These are phyloP conservation scores for Orius insidiosus DNA, from an alignment of 1,140 invertebrate genomes.

Conservation along the genomic window DNA sequence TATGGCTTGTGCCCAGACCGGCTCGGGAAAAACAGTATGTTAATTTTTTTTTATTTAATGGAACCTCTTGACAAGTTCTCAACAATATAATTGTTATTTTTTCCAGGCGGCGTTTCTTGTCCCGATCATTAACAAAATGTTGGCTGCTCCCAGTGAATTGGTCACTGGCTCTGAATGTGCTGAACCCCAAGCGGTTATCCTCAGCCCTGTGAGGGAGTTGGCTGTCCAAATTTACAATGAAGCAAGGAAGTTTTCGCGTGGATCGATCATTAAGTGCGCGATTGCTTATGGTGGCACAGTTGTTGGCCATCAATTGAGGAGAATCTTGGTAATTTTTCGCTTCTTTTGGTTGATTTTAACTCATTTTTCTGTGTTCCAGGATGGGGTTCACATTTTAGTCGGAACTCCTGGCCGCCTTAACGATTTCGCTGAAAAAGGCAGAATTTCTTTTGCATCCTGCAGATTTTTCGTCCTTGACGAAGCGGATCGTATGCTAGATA, in stretches of 20 bases:
- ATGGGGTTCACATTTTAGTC: slow-evolving; percentile 74
- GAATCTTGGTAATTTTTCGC: too few species aligned
- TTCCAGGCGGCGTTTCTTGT: slow-evolving; percentile 79
- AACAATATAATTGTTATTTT: slow-evolving; percentile 11
- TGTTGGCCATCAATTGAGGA: too few species aligned
- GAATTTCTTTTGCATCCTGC: slow-evolving; percentile 52
- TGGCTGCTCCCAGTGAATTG: slow-evolving; percentile 35
- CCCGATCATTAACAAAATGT: slow-evolving; percentile 62
- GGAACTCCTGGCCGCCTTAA: slow-evolving; percentile 83
- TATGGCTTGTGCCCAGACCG: slow-evolving; percentile 96
- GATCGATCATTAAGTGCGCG: slow-evolving; percentile 31
- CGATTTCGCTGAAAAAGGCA: slow-evolving; percentile 62
- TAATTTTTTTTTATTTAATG: slow-evolving; percentile 11
- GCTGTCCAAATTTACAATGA: slow-evolving; percentile 75
- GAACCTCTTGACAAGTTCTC: too few species aligned
- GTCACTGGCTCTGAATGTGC: slow-evolving; percentile 44
- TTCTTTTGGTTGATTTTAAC: too few species aligned
- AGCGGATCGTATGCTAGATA: slow-evolving; percentile 92
- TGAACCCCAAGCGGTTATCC: slow-evolving; percentile 79
- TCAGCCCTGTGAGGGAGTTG: slow-evolving; percentile 83
- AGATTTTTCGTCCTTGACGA: slow-evolving; percentile 84
- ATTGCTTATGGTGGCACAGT: too few species aligned
- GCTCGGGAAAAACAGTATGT: slow-evolving; percentile 80
- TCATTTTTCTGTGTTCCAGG: too few species aligned
- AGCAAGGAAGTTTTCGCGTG: slow-evolving; percentile 65